Evolutionary conservation across 2,797 vertebrate genomes (phyloP), one percentile per base, ranked within the genome.

Genomic region (Margarornis squamiger): DNA sequence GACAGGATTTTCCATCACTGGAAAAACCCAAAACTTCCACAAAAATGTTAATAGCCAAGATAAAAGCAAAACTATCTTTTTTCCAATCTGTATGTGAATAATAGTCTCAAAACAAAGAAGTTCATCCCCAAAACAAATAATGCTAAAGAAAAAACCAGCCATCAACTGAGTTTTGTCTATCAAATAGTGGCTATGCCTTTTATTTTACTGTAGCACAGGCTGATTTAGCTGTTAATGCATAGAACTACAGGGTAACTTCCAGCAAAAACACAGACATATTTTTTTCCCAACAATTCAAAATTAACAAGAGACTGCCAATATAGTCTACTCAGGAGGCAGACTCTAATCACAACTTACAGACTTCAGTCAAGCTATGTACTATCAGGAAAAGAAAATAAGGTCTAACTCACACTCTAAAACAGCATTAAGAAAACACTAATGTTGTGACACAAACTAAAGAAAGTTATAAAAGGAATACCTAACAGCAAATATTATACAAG

Each of bases 61-160:
- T 1, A 32, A 71, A 54, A 39, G 19, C 13, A 49, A 72, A 92
- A 12, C 6, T 15, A 63, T 23, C 4, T 55, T 70, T 43, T 71
- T 43, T 9, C 51, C 3, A 20, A 19, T 30, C 6, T 5, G 3
- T 46, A 24, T 0, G 0, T 22, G 29, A 79, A 55, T 29, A 10
- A 54, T 2, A 65, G 14, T 18, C 26, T 70, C 26, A 46, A 83
- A 54, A 68, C 4, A 29, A 52, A 72, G 2, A 76, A 23, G 12
- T 65, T 58, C 29, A 43, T 4, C 3, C 26, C 15, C 6, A 30
- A 46, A 80, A 45, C 1, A 26, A 61, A 41, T 24, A 57, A 66
- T 5, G 9, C 8, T 34, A 11, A 54, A 59, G 14, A 68, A 21
- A 38, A 49, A 65, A 78, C 8, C 10, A 65, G 9, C 7, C 9